Base-by-base conservation (phyloP, 2,888 invertebrate species). In the Cephus runcator region DNA sequence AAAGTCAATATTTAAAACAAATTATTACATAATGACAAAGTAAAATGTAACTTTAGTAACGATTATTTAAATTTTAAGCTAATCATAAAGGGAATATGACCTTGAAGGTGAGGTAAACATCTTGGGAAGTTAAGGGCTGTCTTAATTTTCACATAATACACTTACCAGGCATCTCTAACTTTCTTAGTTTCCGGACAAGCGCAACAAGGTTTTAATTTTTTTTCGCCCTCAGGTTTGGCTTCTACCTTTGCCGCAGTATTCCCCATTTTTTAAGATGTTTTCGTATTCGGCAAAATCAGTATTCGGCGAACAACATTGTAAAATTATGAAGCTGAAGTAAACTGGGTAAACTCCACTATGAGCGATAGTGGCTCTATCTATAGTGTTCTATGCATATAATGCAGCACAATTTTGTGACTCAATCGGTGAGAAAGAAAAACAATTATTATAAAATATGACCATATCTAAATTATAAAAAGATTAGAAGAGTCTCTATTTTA, bases 131-230 rank as follows among this genome's bases (percentile, higher is more conserved):
- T 56, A 56, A 0, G 9, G 15, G 9, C 2, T 56, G 40, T 56
- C 9, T 56, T 56, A 56, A 56, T 56, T 56, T 6, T 56, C 56
- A 56, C 23, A 23, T 56, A 56, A 68, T 33, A 73, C 73, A 82
- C 92, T 93, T 93, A 98, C 98, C 99, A 99, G 83, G 95, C 95
- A 93, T 99, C 99, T 88, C 99, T 93, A 56, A 92, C 95, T 92
- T 94, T 95, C 92, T 98, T 98, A 0, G 98, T 99, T 92, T 99
- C 98, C 0, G 98, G 98, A 92, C 99, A 99, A 4, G 98, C 98
- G 93, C 99, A 99, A 89, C 99, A 99, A 4, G 98, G 96, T 90
- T 98, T 99, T 81, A 97, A 92, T 90, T 97, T 97, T 74, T 96
- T 95, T 12, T 92, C 92, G 23, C 91, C 90, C 12, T 92, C 92